phyloP scores from a whole-genome alignment of 1,140 invertebrate species.

The Tetragnatha versicolor region DNA sequence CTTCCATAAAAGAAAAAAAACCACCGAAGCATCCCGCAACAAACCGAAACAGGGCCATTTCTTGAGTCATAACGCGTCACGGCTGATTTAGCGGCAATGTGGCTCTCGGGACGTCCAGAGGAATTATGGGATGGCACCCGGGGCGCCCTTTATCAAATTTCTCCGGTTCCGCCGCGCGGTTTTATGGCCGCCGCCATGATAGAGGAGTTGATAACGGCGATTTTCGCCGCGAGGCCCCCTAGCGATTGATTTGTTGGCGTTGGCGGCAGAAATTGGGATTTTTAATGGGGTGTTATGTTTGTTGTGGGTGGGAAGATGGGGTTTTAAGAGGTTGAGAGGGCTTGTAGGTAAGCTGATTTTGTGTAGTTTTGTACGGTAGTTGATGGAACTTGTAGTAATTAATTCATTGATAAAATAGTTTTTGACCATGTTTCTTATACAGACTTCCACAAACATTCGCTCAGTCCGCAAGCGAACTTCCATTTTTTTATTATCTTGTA shows the following conservation, averaged over 20 bases:
- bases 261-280: too few species aligned
- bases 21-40: too few species aligned
- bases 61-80: background rate
- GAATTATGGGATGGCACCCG: constrained; percentile 42
- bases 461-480: too few species aligned
- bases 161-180: constrained; percentile 12
- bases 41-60: background rate
- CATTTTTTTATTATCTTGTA: too few species aligned
- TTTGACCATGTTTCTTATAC: too few species aligned
- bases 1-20: background rate
- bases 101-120: background rate
- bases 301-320: background rate
- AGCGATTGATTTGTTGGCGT: constrained; percentile 12
- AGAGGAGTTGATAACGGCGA: constrained; percentile 35
- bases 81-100: constrained; percentile 37
- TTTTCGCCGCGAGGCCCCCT: background rate
- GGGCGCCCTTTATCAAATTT: constrained; percentile 40
- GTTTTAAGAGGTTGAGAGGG: too few species aligned
- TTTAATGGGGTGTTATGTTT: background rate
- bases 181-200: constrained; percentile 36
- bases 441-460: too few species aligned
- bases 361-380: too few species aligned
- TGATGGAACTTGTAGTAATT: too few species aligned
- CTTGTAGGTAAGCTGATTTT: too few species aligned
- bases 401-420: too few species aligned